Evolutionary conservation across 2,797 vertebrate genomes (phyloP).

Genomic region (Sardinella longiceps): DNA sequence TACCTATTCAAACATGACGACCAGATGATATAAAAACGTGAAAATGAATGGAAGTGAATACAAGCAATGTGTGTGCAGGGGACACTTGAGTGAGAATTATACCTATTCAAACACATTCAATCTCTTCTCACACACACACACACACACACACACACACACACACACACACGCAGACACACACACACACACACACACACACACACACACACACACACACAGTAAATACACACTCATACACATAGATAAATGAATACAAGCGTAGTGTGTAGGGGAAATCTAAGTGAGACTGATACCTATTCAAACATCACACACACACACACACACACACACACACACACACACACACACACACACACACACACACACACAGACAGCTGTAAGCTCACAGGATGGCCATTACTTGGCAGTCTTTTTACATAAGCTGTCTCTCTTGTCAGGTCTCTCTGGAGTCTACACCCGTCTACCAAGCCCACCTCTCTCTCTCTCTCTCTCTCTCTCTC

Average conservation of each 20-base stretch:
- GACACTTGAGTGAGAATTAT: neutral
- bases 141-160: neutral
- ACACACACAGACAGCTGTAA: neutral
- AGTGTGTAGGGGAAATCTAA: no score
- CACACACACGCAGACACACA: neutral
- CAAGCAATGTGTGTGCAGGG: neutral
- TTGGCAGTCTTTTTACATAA: conserved; percentile 30
- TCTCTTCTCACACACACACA: neutral
- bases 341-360: neutral
- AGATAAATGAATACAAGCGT: no score
- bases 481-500: neutral
- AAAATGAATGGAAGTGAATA: neutral
- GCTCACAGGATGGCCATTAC: conserved; percentile 18
- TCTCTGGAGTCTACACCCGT: neutral
- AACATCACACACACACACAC: neutral
- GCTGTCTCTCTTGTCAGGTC: neutral
- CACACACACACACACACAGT: neutral
- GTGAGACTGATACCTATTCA: neutral
- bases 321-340: neutral
- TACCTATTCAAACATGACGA: neutral
- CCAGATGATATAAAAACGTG: no score
- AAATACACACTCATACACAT: no score
- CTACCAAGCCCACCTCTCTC: neutral
- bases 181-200: neutral
- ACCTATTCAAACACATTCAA: neutral